These are phyloP conservation scores for Sitta carolinensis DNA, from an alignment of 2,797 vertebrate species.

Conservation along the genomic window DNA sequence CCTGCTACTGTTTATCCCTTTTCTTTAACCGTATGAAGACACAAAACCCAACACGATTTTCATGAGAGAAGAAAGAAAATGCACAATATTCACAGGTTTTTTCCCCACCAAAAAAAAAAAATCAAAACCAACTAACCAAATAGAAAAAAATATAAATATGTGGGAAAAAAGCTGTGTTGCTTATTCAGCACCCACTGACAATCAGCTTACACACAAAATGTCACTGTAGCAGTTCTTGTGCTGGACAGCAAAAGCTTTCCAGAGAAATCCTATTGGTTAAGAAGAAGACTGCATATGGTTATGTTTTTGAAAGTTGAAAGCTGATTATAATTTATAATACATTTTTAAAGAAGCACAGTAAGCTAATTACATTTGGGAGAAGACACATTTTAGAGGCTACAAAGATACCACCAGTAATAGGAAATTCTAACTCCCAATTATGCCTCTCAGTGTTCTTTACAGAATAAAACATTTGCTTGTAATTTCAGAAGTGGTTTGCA, in stretches of 20 bases:
- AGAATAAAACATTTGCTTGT: conserved; percentile 86
- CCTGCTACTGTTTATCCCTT: neutral
- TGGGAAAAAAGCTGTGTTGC: neutral
- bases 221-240: neutral
- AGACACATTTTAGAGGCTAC: conserved; percentile 44
- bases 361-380: conserved; percentile 56
- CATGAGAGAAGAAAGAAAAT: neutral
- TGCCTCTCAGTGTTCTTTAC: conserved; percentile 72
- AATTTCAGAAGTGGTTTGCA: conserved; percentile 77
- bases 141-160: neutral
- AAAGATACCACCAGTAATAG: conserved; percentile 74
- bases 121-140: neutral
- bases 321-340: conserved; percentile 57
- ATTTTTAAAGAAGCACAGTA: conserved; percentile 48
- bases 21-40: neutral
- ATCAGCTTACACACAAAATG: neutral
- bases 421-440: conserved; percentile 70
- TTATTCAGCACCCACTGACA: neutral
- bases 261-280: neutral
- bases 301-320: conserved; percentile 28
- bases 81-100: rapidly evolving
- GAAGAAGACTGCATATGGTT: neutral
- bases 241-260: conserved; percentile 3
- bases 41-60: neutral
- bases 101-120: too few species aligned